Evolutionary conservation across 2,113 vertebrate genomes (phyloP).

Genomic region (Xerus inauris): DNA sequence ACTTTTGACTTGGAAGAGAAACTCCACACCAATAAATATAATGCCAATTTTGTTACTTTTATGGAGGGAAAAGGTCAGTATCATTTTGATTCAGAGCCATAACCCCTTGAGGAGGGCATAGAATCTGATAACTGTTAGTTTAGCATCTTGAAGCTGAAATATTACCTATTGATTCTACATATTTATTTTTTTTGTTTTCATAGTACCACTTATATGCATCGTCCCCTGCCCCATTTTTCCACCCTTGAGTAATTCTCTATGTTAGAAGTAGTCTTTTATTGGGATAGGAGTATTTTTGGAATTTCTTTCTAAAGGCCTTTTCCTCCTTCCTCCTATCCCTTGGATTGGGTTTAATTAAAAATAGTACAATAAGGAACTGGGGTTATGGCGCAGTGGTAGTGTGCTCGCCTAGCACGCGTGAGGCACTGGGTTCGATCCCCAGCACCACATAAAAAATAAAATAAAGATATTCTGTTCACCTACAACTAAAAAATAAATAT

Average conservation of each 20-base stretch:
- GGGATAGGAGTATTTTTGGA: neutral
- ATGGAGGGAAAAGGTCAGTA: slow-evolving; percentile 98
- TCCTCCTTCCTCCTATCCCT: neutral
- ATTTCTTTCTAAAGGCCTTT: neutral
- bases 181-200: neutral
- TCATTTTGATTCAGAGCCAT: neutral
- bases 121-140: neutral
- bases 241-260: slow-evolving; percentile 24
- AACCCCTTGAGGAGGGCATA: neutral
- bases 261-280: slow-evolving; percentile 16
- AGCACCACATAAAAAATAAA: neutral
- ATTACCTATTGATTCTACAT: neutral
- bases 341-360: slow-evolving; percentile 48
- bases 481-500: too few relatives aligned
- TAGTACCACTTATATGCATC: neutral
- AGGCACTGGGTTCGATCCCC: too few relatives aligned
- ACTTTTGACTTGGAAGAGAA: slow-evolving; percentile 98
- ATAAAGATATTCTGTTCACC: neutral
- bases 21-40: slow-evolving; percentile 91
- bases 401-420: too few relatives aligned
- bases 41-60: slow-evolving; percentile 92
- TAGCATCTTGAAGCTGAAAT: neutral
- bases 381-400: too few relatives aligned
- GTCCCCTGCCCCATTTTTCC: neutral
- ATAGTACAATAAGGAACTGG: neutral